Conservation (phyloP, 2,888 invertebrate genomes). For the Ditula angustiorana region DNA sequence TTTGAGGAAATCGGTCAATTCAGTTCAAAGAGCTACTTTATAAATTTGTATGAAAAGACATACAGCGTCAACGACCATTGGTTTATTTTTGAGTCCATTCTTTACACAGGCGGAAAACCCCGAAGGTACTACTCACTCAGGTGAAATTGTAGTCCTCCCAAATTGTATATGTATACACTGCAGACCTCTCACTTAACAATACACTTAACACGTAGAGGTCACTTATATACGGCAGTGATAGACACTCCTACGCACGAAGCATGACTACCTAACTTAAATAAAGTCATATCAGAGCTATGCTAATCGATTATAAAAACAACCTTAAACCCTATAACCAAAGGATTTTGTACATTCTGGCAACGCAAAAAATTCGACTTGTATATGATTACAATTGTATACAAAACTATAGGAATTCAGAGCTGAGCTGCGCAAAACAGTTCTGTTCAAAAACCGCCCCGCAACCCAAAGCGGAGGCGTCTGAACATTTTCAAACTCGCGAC, state of each 20-base stretch:
- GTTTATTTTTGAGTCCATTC: no score
- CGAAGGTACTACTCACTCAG: no score
- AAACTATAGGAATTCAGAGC: constrained; percentile 23
- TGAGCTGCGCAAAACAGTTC: neutral
- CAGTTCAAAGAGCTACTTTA: no score
- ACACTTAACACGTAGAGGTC: neutral
- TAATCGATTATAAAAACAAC: constrained; percentile 33
- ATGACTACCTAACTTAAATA: neutral
- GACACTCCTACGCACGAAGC: neutral
- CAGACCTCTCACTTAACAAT: neutral
- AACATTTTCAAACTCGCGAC: neutral
- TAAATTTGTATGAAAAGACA: no score
- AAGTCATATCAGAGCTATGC: constrained; percentile 7
- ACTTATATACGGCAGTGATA: neutral
- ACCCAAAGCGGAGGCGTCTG: neutral
- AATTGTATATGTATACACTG: no score
- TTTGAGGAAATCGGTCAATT: no score
- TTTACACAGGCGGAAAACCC: no score
- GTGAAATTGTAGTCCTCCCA: no score
- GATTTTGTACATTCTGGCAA: constrained; percentile 32
- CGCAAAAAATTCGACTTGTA: constrained; percentile 13
- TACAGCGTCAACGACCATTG: no score
- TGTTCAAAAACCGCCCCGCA: neutral
- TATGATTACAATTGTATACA: constrained; percentile 17
- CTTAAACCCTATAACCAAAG: constrained; percentile 12